phyloP scores from a whole-genome alignment of 2,888 invertebrate genomes.

The Stenolophus ochropezus region DNA sequence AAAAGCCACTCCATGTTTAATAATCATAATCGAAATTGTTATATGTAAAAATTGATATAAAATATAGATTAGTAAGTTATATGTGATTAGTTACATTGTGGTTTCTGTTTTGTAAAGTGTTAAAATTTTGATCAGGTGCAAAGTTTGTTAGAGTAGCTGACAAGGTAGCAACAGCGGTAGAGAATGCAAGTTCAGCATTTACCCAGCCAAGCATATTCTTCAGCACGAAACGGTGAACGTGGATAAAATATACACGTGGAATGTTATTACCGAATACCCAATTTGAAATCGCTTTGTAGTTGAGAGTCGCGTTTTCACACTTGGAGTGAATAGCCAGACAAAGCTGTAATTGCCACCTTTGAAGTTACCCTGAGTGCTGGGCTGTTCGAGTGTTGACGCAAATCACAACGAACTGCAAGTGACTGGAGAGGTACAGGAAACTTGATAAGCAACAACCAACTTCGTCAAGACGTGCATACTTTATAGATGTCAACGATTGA shows the following conservation, averaged over 20 bases:
- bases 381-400: constrained; percentile 48
- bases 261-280: constrained; percentile 58
- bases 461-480: not conserved
- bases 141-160: too few relatives aligned
- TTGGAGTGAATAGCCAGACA: constrained; percentile 52
- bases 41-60: too few relatives aligned
- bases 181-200: not conserved
- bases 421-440: not conserved
- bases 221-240: not conserved
- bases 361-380: constrained; percentile 51
- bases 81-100: too few relatives aligned
- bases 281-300: constrained; percentile 59
- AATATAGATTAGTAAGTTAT: too few relatives aligned
- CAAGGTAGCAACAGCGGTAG: not conserved
- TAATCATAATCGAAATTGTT: too few relatives aligned
- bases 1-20: too few relatives aligned
- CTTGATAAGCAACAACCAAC: not conserved
- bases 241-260: constrained; percentile 49
- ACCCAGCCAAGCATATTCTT: not conserved
- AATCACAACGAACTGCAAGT: constrained; percentile 46
- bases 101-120: too few relatives aligned
- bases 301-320: constrained; percentile 56
- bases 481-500: too few relatives aligned
- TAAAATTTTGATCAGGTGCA: too few relatives aligned
- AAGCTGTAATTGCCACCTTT: constrained; percentile 60